Conservation (phyloP, 2,113 vertebrate genomes). For the Corythoichthys haematopterus region DNA sequence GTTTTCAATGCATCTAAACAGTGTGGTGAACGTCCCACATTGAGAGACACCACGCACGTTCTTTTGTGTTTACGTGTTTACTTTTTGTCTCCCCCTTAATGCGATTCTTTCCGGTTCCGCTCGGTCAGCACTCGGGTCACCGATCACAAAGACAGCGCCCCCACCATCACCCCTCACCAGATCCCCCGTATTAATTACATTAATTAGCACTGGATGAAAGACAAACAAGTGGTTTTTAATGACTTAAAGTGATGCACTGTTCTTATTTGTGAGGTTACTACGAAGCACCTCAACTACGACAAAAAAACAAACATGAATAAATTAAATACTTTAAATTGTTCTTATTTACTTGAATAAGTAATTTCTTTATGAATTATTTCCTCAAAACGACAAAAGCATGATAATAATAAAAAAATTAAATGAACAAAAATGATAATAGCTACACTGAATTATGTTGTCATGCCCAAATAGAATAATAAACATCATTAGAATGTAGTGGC, state of each 20-base stretch:
- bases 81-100: conserved; percentile 67
- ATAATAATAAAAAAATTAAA: neutral
- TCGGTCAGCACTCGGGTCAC: conserved; percentile 66
- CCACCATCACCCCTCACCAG: conserved; percentile 17
- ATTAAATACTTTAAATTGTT: neutral
- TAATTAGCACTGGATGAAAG: conserved; percentile 64
- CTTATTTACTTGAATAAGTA: neutral
- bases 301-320: neutral
- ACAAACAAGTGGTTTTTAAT: conserved; percentile 63
- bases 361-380: neutral
- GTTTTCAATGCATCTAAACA: conserved; percentile 18
- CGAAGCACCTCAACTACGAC: conserved; percentile 11
- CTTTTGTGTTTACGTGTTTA: conserved; percentile 56
- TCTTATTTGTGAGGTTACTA: conserved; percentile 28
- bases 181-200: conserved; percentile 62
- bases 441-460: neutral
- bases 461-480: neutral
- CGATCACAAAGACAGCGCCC: conserved; percentile 40
- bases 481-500: neutral
- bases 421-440: neutral
- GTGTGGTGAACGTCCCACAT: conserved; percentile 28
- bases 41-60: conserved; percentile 29
- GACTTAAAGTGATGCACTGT: conserved; percentile 54
- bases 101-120: conserved; percentile 76
- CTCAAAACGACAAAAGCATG: neutral